Base-by-base conservation (phyloP, 1,140 invertebrate genomes). In the Ceratina japonica region DNA sequence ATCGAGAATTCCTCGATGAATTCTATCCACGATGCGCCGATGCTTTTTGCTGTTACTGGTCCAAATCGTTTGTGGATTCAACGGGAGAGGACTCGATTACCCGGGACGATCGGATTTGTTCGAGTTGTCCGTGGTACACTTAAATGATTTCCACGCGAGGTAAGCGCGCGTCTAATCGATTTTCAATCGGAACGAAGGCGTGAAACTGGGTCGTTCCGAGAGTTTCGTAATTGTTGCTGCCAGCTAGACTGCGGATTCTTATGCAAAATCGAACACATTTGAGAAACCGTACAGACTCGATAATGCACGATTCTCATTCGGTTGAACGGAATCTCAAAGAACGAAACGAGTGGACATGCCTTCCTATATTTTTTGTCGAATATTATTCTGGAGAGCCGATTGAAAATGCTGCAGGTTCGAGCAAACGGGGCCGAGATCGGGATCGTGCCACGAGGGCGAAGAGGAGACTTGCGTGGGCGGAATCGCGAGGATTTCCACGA, bases 141-240 rank as follows among this genome's bases (percentile, higher is more conserved):
- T 96, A 52, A 97, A 97, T 89, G 96, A 97, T 90, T 95, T 97
- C 82, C 96, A 97, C 88, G 95, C 96, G 5, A 95, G 95, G 93
- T 95, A 91, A 93, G 91, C 0, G 22, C 5, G 20, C 13, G 3
- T 37, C 3, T 5, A n/a, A 56, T 7, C 37, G 22, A 51, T 52
- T 31, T 51, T 10, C 16, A 18, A 18, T 2, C 16, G 16, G 2
- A 66, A 22, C 12, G 24, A 31, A 44, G 59, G 27, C 13, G n/a
- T 2, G 54, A 56, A 56, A 56, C 37, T 22, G 16, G 63, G 73
- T 66, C 73, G 37, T 20, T 75, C 27, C 16, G 44, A 58, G 66
- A 0, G 31, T 44, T 66, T 20, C 27, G 16, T 66, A 75, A 75
- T 75, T 44, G 18, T 15, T 16, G 27, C 12, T 44, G 22, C 44